Base-by-base conservation (phyloP, 2,113 vertebrate species). In the Antechinus stuartii region DNA sequence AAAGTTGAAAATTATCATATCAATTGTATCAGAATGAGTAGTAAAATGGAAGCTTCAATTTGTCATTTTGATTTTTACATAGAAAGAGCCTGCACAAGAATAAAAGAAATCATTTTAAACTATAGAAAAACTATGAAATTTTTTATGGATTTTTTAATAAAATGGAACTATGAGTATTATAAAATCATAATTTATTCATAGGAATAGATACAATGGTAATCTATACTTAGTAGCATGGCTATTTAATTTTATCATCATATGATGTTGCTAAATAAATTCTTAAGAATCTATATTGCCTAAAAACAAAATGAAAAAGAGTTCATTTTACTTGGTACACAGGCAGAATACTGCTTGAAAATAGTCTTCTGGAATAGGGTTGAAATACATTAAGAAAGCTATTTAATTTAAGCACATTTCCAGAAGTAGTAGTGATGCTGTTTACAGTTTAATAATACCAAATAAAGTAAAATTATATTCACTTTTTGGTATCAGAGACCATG, bases 391-490 rank as follows among this genome's bases (percentile, higher is more conserved):
- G 97, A 96, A 76, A 92, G 54, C 90, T 97, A 96, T 98, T 98
- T 97, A 98, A 98, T 97, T 97, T 94, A 97, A 96, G 96, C 93
- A 55, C 53, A 46, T 97, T 98, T 97, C 98, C 96, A 97, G 97
- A 98, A 95, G 89, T 93, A 96, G 53, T 54, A 68, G 42, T 95
- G 97, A 97, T 97, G 89, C 97, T 97, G 97, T 98, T 98, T 98
- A 97, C 93, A 92, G 91, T 96, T 97, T 97, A 98, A 98, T 98
- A 98, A 98, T 98, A 97, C 54, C 92, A 97, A 98, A 98, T 97
- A 97, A 96, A 98, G 95, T 96, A 92, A 97, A 97, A 97, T 97
- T 95, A 96, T 95, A 97, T 98, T 98, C 95, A 96, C 47, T 98
- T 98, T 98, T 97, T 97, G 92, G 91, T 94, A 97, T 97, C 91